These are phyloP conservation scores for Onychomys leucogaster DNA, from an alignment of 2,797 vertebrate species.

Conservation along the genomic window DNA sequence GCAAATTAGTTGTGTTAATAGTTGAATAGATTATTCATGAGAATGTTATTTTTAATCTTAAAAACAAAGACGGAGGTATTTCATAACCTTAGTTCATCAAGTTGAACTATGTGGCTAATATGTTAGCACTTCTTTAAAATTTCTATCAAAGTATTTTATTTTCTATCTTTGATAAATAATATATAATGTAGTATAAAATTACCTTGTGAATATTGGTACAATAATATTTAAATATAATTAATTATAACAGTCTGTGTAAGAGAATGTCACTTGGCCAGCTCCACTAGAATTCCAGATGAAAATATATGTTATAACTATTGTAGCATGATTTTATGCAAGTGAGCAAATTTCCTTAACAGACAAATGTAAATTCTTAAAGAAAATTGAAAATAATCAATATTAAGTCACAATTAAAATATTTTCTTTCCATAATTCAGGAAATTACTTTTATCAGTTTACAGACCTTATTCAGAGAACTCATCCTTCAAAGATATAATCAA, in stretches of 20 bases:
- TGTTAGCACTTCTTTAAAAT: slow-evolving; percentile 55
- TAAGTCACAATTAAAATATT: slow-evolving; percentile 26
- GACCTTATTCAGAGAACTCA: neutral
- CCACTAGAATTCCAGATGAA: slow-evolving; percentile 28
- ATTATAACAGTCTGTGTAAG: neutral
- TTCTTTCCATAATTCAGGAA: neutral
- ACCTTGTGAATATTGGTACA: neutral
- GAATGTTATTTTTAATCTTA: neutral
- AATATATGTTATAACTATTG: neutral
- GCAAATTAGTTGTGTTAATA: neutral
- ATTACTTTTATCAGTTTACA: neutral
- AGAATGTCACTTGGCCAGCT: neutral
- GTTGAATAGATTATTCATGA: neutral
- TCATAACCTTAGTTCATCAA: neutral
- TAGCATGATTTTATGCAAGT: slow-evolving; percentile 39
- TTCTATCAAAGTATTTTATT: slow-evolving; percentile 57
- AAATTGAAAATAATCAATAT: slow-evolving; percentile 26
- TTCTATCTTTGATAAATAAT: neutral
- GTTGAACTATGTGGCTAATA: neutral
- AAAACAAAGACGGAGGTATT: neutral
- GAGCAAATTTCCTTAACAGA: neutral
- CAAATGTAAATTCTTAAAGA: slow-evolving; percentile 31
- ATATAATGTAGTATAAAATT: neutral
- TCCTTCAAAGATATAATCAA: neutral
- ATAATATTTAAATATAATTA: neutral